Base-by-base conservation (phyloP, 2,797 vertebrate species). In the Hozukius guyotensis region DNA sequence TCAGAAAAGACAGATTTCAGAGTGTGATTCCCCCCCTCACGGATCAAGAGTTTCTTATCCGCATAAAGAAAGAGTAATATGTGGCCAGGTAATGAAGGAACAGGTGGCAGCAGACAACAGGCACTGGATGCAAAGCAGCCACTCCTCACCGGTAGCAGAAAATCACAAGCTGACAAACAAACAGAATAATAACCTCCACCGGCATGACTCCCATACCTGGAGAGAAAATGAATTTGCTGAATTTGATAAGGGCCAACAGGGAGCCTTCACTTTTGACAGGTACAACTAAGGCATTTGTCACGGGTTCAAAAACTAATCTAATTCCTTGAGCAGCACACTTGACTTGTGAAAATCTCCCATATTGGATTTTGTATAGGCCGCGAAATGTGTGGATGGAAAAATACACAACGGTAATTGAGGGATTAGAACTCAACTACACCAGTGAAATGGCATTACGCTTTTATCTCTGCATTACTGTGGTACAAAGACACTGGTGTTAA, bases 171-270 rank as follows among this genome's bases (percentile, higher is more conserved):
- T 92, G 93, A 93, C 93, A 95, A 96, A 95, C 94, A 96, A 96
- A 95, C 93, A 94, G 90, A 94, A 96, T 95, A 94, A 95, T 96
- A 94, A 95, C 90, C 87, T 87, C 82, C 75, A 83, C 81, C 89
- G 80, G 92, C 93, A 91, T 83, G 92, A 91, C 91, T 93, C 92
- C 88, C 75, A 85, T 94, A 92, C 92, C 92, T 94, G 87, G 80
- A 92, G 92, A 91, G 93, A 95, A 96, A 95, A 96, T 95, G 88
- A 95, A 95, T 95, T 95, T 71, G 72, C 80, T 62, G 93, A 94
- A 96, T 96, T 95, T 95, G 95, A 96, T 96, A 95, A 95, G 94
- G 94, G 92, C 90, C 94, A 95, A 94, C 93, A 85, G 95, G 95
- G 95, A 96, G 95, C 91, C 93, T 90, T 96, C 94, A 95, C 92